Conservation (phyloP, 2,888 invertebrate genomes). For the Leucophenga montana region DNA sequence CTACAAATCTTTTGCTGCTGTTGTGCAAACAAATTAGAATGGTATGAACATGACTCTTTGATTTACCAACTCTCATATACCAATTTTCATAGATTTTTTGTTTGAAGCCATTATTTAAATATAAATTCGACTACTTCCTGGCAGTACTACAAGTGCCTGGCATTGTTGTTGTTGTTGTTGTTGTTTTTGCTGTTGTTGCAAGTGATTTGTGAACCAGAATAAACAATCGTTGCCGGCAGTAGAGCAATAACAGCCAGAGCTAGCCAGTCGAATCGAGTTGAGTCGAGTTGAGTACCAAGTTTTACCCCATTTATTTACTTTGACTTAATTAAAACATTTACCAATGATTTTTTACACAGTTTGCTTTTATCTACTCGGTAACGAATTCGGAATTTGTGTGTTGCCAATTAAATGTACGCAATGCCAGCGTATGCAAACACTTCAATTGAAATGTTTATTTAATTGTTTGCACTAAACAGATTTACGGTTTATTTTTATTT, state of each 20-base stretch:
- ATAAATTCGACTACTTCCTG: constrained; percentile 42
- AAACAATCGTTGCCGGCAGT: constrained; percentile 16
- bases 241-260: not conserved
- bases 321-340: constrained; percentile 68
- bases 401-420: constrained; percentile 54
- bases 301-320: constrained; percentile 60
- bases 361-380: constrained; percentile 32
- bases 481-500: not conserved
- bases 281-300: not conserved
- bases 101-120: constrained; percentile 8
- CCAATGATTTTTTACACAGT: constrained; percentile 50
- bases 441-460: constrained; percentile 7
- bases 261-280: not conserved
- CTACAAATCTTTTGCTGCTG: constrained; percentile 30
- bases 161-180: constrained; percentile 5
- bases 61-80: not conserved
- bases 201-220: constrained; percentile 23
- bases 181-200: constrained; percentile 2
- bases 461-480: constrained; percentile 19
- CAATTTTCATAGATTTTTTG: not conserved
- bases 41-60: constrained; percentile 21
- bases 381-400: constrained; percentile 26
- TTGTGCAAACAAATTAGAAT: constrained; percentile 59
- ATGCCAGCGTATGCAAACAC: constrained; percentile 26
- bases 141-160: constrained; percentile 48